Percentiles rank a stretch among this genome's conserved stretches.
Conservation (phyloP, 2,797 vertebrate genomes). For the Rhinella marina region DNA sequence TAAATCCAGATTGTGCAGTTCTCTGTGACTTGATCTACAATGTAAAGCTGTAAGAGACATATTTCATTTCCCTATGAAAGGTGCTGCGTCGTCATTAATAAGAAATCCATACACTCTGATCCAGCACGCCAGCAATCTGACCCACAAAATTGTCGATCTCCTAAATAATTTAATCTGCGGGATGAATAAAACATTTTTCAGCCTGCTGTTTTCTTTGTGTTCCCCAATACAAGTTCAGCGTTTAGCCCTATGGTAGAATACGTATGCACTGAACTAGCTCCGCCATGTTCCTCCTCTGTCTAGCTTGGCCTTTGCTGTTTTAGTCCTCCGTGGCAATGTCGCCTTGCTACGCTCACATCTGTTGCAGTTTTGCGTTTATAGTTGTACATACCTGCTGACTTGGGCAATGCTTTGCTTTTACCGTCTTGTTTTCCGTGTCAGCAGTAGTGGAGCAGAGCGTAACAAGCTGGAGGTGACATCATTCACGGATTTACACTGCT, state of each 20-base stretch:
- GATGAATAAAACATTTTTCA: slow-evolving; percentile 25
- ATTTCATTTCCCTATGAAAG: background rate
- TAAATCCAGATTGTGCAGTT: too few species aligned
- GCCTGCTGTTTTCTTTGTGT: background rate
- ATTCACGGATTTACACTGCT: slow-evolving; percentile 16
- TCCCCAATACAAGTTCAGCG: background rate
- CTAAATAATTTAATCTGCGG: slow-evolving; percentile 16
- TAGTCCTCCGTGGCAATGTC: background rate
- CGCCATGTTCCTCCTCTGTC: background rate
- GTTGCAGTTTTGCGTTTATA: slow-evolving; percentile 14
- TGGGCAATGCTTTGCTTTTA: background rate
- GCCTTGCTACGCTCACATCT: slow-evolving; percentile 17
- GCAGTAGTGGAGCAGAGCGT: background rate
- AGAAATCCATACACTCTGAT: background rate
- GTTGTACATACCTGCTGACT: background rate
- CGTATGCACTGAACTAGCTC: background rate
- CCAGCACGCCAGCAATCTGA: background rate
- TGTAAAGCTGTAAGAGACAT: background rate
- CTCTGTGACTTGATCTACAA: background rate
- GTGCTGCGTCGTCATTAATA: background rate
- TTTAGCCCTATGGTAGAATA: background rate
- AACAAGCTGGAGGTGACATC: background rate
- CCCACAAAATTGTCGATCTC: background rate
- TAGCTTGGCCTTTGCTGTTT: background rate
- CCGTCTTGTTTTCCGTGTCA: background rate